Base-by-base conservation (phyloP, 2,888 invertebrate genomes). In the Cheiracanthium punctorium region DNA sequence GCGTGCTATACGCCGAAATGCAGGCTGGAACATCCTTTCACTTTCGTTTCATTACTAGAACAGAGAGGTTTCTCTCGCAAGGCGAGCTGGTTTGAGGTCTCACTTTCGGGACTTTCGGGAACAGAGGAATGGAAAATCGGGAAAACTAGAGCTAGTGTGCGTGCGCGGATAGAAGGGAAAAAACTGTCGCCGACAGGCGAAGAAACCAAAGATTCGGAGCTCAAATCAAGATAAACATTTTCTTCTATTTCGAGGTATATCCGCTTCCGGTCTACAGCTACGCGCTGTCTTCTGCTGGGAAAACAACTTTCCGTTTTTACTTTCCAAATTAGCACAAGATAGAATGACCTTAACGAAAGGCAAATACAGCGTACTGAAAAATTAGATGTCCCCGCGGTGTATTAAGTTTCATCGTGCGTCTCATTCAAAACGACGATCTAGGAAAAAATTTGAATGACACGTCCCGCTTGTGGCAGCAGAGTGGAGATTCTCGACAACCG, bases 221-320 rank as follows among this genome's bases (percentile, higher is more conserved):
- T 58, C 58, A 20, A 58, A 58, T 58, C 58, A 58, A 58, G 58
- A 58, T 58, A 58, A 58, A 58, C 58, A 58, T 58, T 58, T 58
- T 58, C 58, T 58, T 58, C 58, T 58, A 58, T 58, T 58, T 58
- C 58, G 58, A 58, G 58, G 58, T 58, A 58, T 58, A 58, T 58
- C 58, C 58, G 58, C 58, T 58, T 58, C 58, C 58, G 58, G 58
- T 24, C 58, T 58, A 58, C 58, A 58, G 58, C 58, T 58, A 58
- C 24, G 58, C 24, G 24, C 58, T 58, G 24, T 5, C 2, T n/a
- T 58, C 24, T 20, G 58, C 20, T 58, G 58, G 24, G 12, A 58
- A 58, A 58, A 58, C 58, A 58, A 58, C 58, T 58, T 58, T 8
- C 58, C 10, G 17, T 17, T n/a, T n/a, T 48, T 17, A 10, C 48